phyloP scores from a whole-genome alignment of 2,888 invertebrate genomes.

The Zaprionus obscuricornis region DNA sequence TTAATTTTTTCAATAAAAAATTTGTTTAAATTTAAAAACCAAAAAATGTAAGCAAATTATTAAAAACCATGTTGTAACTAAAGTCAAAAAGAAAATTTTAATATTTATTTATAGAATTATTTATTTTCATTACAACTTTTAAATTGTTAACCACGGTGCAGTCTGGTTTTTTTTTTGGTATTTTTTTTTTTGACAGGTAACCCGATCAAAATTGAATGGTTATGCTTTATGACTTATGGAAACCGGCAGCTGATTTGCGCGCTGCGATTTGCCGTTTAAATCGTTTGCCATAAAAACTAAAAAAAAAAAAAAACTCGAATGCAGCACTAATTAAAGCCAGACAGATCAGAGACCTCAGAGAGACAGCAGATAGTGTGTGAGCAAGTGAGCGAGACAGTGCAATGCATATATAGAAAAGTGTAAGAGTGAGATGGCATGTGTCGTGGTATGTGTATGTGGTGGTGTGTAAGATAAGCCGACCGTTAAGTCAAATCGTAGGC shows the following conservation, averaged over 20 bases:
- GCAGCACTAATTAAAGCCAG: conserved; percentile 66
- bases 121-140: no score
- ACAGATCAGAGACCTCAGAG: conserved; percentile 9
- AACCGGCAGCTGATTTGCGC: conserved; percentile 72
- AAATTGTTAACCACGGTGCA: conserved; percentile 32
- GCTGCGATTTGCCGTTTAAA: conserved; percentile 59
- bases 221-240: conserved; percentile 73
- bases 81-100: no score
- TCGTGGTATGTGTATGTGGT: no score
- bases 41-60: no score
- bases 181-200: conserved; percentile 52
- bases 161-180: conserved; percentile 20
- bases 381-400: neutral
- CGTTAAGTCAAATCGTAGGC: no score
- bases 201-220: conserved; percentile 67
- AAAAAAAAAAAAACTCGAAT: conserved; percentile 37
- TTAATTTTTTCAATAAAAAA: no score
- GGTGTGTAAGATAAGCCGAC: conserved; percentile 35
- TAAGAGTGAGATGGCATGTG: conserved; percentile 1
- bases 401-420: neutral
- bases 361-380: neutral
- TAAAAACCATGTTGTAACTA: no score
- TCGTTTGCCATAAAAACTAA: conserved; percentile 58
- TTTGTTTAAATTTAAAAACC: no score
- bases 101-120: neutral